phyloP scores from a whole-genome alignment of 1,140 invertebrate species.

The Neodiprion lecontei region DNA sequence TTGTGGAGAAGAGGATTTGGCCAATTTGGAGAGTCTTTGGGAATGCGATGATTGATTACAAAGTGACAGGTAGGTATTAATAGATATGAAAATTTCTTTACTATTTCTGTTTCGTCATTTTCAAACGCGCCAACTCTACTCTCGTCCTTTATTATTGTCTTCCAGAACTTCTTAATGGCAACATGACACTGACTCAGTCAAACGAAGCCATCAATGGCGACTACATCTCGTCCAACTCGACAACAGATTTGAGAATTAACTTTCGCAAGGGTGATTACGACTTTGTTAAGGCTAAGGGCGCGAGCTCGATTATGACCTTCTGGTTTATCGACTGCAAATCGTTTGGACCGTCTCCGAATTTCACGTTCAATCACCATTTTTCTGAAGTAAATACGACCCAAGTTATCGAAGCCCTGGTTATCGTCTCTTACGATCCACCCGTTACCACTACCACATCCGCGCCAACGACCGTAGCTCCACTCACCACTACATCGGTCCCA shows the following conservation, averaged over 20 bases:
- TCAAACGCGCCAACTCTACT: conserved; percentile 8
- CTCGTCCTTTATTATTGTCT: conserved; percentile 28
- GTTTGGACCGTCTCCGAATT: conserved; percentile 69
- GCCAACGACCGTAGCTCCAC: conserved; percentile 63
- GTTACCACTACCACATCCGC: conserved; percentile 67
- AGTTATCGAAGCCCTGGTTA: conserved; percentile 72
- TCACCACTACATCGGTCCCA: conserved; percentile 33
- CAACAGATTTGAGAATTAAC: conserved; percentile 66
- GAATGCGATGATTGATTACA: conserved; percentile 60
- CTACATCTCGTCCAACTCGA: conserved; percentile 68
- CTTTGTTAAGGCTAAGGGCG: conserved; percentile 65
- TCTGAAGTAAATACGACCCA: conserved; percentile 66
- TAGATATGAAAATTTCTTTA: conserved; percentile 8
- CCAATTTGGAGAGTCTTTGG: conserved; percentile 49
- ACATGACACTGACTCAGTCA: conserved; percentile 67
- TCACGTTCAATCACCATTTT: conserved; percentile 70
- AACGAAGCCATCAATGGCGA: conserved; percentile 62
- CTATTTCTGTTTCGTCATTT: conserved; percentile 18
- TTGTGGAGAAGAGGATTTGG: conserved; percentile 58
- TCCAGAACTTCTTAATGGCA: conserved; percentile 70
- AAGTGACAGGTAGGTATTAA: conserved; percentile 66
- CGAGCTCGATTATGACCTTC: conserved; percentile 70
- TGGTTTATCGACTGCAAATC: conserved; percentile 82
- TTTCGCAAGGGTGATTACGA: conserved; percentile 67
- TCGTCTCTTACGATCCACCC: conserved; percentile 70